phyloP scores from a whole-genome alignment of 2,113 vertebrate species.

The Gallinago paraguaiae region DNA sequence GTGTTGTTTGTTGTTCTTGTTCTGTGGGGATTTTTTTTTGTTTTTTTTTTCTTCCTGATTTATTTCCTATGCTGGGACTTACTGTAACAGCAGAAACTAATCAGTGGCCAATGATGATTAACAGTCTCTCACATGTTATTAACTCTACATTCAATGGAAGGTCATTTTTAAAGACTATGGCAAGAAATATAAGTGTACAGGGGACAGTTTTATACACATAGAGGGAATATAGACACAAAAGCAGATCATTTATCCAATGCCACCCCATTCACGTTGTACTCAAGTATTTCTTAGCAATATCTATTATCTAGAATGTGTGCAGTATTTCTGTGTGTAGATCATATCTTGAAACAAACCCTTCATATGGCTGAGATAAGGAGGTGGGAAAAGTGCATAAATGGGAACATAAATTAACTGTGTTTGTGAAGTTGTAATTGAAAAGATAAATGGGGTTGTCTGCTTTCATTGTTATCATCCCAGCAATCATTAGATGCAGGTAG shows the following conservation, averaged over 20 bases:
- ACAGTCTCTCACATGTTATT: conserved; percentile 15
- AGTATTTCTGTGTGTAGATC: conserved; percentile 8
- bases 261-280: background rate
- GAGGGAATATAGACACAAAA: background rate
- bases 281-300: background rate
- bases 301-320: conserved; percentile 34
- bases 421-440: conserved; percentile 7
- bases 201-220: background rate
- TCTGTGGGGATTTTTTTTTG: background rate
- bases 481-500: background rate
- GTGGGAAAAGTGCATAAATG: background rate
- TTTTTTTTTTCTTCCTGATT: background rate
- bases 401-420: background rate
- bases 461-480: background rate
- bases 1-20: background rate
- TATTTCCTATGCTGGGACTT: background rate
- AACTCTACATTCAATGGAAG: conserved; percentile 38
- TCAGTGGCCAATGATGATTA: conserved; percentile 45
- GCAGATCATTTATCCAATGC: background rate
- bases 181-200: background rate
- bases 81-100: conserved; percentile 45
- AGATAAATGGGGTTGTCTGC: background rate
- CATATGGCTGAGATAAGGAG: conserved; percentile 34
- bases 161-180: background rate
- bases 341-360: conserved; percentile 42